Percentiles rank a stretch among this genome's conserved stretches.
Conservation (phyloP, 1,140 invertebrate genomes). For the Trichomalopsis sarcophagae region DNA sequence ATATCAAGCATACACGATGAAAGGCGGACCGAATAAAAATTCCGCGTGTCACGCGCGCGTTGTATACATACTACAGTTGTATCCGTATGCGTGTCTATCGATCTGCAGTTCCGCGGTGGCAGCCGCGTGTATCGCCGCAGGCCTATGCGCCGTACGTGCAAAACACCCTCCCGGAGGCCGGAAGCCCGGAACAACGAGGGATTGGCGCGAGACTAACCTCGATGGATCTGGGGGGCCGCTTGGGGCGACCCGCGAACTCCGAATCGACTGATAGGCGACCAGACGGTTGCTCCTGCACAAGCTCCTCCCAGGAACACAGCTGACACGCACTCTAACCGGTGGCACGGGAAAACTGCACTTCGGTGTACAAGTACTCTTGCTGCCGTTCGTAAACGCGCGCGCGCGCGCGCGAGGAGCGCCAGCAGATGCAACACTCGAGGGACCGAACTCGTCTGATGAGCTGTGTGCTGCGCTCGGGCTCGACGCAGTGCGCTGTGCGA, state of each 20-base stretch:
- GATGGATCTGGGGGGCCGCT: constrained; percentile 24
- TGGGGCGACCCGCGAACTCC: background rate
- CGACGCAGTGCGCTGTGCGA: background rate
- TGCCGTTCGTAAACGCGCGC: background rate
- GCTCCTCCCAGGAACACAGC: background rate
- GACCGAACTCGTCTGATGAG: constrained; percentile 32
- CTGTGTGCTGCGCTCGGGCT: no score
- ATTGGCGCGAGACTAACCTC: constrained; percentile 14
- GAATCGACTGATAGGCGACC: background rate
- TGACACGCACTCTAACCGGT: background rate
- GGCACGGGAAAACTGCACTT: background rate
- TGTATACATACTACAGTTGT: background rate
- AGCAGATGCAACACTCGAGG: background rate
- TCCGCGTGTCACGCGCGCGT: background rate
- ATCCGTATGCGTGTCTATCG: background rate
- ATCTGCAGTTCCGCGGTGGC: background rate
- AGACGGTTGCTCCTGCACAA: background rate
- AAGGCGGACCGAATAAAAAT: background rate
- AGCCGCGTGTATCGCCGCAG: background rate
- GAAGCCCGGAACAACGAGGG: no score
- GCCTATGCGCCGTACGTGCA: no score
- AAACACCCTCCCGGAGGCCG: no score
- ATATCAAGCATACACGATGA: background rate
- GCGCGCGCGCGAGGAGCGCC: background rate
- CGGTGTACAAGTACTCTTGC: background rate